These are phyloP conservation scores for Mesorhabditis sp. DNA, from an alignment of 2,888 invertebrate genomes.

Conservation along the genomic window DNA sequence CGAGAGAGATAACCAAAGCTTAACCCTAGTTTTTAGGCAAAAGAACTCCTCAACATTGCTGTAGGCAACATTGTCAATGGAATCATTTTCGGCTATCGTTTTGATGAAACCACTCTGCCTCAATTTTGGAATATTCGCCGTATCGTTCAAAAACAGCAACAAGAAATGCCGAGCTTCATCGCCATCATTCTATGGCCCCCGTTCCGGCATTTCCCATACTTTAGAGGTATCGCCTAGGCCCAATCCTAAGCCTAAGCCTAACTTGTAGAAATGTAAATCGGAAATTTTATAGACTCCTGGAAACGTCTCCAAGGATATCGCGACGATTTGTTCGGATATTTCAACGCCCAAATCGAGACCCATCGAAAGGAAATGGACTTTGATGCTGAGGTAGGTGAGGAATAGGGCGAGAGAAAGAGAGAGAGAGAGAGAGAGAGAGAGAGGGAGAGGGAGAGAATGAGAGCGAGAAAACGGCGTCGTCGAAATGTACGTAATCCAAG, in stretches of 20 bases:
- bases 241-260: no score
- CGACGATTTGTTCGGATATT: neutral
- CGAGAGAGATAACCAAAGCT: no score
- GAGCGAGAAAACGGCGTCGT: no score
- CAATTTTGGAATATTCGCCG: neutral
- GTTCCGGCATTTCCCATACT: no score
- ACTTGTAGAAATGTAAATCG: no score
- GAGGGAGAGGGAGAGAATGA: no score
- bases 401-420: no score
- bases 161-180: neutral
- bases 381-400: neutral
- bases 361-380: neutral
- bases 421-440: no score
- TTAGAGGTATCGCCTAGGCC: no score
- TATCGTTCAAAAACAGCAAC: neutral
- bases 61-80: slow-evolving; percentile 17
- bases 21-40: slow-evolving; percentile 2
- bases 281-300: neutral
- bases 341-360: neutral
- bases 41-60: slow-evolving; percentile 10
- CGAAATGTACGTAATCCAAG: no score
- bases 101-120: neutral
- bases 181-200: no score
- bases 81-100: slow-evolving; percentile 13
- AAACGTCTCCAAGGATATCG: neutral